phyloP scores from a whole-genome alignment of 2,113 vertebrate genomes.

The Chloroceryle aenea region DNA sequence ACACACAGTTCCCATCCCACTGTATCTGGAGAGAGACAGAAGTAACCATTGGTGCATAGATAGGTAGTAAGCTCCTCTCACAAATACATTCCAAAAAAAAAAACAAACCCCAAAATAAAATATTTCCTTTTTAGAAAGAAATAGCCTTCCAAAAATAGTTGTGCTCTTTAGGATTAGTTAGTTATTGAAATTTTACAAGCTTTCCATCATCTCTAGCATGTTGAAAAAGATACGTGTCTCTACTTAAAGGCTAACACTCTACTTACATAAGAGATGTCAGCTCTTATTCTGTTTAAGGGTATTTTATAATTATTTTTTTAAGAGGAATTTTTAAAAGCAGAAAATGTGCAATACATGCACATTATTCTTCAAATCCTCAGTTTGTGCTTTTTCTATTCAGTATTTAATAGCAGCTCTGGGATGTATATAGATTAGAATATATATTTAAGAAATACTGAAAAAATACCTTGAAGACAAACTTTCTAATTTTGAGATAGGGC shows the following conservation, averaged over 20 bases:
- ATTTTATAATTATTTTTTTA: not conserved
- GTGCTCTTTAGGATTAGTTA: not conserved
- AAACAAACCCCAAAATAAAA: not conserved
- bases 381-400: not conserved
- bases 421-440: not conserved
- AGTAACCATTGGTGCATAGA: accelerated
- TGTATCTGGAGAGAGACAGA: not conserved
- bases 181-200: slow-evolving; percentile 8
- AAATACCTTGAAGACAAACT: not conserved
- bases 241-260: not conserved
- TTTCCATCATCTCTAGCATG: not conserved
- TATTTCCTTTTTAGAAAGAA: not conserved
- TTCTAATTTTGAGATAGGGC: not conserved
- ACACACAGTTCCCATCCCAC: not conserved
- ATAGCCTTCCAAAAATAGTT: not conserved
- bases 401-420: not conserved
- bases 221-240: not conserved
- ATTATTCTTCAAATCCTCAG: not conserved
- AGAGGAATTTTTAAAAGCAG: not conserved
- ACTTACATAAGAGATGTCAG: not conserved
- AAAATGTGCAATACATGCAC: not conserved
- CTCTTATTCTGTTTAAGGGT: not conserved
- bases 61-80: not conserved
- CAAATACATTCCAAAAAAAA: not conserved
- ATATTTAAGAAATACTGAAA: not conserved